Base-by-base conservation (phyloP, 2,797 vertebrate genomes). In the Tenualosa ilisha region DNA sequence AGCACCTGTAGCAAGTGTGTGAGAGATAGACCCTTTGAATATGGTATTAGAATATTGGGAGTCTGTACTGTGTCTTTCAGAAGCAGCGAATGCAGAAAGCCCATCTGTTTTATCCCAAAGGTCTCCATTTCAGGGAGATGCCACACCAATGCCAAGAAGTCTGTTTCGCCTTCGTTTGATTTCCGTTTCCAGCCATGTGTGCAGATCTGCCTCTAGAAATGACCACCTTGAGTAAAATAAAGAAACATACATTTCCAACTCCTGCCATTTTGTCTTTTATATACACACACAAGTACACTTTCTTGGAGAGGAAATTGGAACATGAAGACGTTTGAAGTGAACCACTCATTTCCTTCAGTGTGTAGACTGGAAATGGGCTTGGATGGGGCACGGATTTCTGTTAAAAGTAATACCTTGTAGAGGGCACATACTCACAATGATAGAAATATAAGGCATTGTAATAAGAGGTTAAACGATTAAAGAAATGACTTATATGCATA, bases 101-200 rank as follows among this genome's bases (percentile, higher is more conserved):
- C 88, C 88, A 83, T 92, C 89, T 89, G 84, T 94, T 84, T 89
- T 87, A 90, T 93, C 91, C 93, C 93, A 95, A 95, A 94, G 91
- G 86, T 89, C 50, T 93, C 87, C 83, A 65, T 91, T 85, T 91
- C 85, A 88, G 89, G 89, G 87, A 84, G 84, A 85, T 88, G 84
- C 91, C 89, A 90, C 91, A 92, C 87, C 89, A 88, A 93, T 90
- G 92, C 94, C 93, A 95, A 95, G 94, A 94, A 94, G 88, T 94
- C 93, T 92, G 92, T 89, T 90, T 93, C 91, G 90, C 91, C 92
- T 94, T 91, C 91, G 83, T 93, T 92, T 92, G 37, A 87, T 89
- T 91, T 89, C 89, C 91, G 89, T 94, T 89, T 89, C 89, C 92
- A 93, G 93, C 91, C 92, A 93, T 93, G 93, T 94, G 92, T 95